These are phyloP conservation scores for Acanthopleura granulata DNA, from an alignment of 2,888 invertebrate genomes.

Conservation along the genomic window DNA sequence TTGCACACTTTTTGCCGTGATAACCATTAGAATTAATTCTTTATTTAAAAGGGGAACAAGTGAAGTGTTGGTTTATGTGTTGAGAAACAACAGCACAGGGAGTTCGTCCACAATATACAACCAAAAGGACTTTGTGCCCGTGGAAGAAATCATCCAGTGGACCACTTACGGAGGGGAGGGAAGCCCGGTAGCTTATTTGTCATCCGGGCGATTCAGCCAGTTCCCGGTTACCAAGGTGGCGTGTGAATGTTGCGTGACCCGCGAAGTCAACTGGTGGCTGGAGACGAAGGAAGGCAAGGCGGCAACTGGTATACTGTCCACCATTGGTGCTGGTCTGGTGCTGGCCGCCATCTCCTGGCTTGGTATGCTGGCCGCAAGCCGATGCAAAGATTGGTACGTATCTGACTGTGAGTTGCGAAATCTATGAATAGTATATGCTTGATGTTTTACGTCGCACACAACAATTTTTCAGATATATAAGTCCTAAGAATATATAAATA, in stretches of 20 bases:
- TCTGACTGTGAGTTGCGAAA: too few species aligned
- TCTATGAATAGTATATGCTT: too few species aligned
- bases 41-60: background rate
- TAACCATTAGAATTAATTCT: too few species aligned
- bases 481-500: too few species aligned
- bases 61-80: slow-evolving; percentile 1
- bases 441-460: too few species aligned
- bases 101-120: background rate
- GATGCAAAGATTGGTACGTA: background rate
- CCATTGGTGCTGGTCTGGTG: background rate
- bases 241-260: slow-evolving; percentile 9
- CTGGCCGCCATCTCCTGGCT: background rate
- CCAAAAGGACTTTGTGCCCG: background rate
- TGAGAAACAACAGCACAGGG: background rate
- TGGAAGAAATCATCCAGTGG: background rate
- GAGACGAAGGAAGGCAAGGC: slow-evolving; percentile 4
- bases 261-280: slow-evolving; percentile 10
- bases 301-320: slow-evolving; percentile 8
- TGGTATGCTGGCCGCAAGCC: background rate
- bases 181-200: background rate
- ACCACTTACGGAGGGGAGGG: background rate
- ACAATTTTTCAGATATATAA: too few species aligned
- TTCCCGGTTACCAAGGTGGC: slow-evolving; percentile 10
- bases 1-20: too few species aligned
- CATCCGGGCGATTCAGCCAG: background rate